Evolutionary conservation across 1,140 invertebrate genomes (phyloP).

Genomic region (Anadara kagoshimensis): DNA sequence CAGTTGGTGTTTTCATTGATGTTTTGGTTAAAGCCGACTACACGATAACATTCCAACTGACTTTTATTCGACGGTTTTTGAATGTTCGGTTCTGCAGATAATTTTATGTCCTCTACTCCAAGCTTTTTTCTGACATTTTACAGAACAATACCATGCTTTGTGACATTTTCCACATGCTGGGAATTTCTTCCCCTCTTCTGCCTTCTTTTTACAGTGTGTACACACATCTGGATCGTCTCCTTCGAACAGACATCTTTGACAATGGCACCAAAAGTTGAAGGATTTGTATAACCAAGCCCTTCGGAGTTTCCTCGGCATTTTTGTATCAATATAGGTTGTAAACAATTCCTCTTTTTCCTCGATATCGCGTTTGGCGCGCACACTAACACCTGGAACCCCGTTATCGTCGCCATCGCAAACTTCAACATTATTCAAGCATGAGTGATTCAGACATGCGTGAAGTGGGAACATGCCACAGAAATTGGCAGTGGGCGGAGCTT

Average conservation of each 20-base stretch:
- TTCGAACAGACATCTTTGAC: conserved; percentile 64
- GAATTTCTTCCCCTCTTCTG: conserved; percentile 54
- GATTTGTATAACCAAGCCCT: conserved; percentile 68
- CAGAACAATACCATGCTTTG: conserved; percentile 68
- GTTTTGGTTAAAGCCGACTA: no score
- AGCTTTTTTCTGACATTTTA: conserved; percentile 61
- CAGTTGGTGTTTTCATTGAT: no score
- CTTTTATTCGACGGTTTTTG: conserved; percentile 12
- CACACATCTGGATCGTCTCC: conserved; percentile 60
- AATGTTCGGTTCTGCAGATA: conserved; percentile 55
- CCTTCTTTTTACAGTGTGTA: conserved; percentile 57
- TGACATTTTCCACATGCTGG: conserved; percentile 64
- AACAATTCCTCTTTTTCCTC: conserved; percentile 62
- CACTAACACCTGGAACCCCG: conserved; percentile 57
- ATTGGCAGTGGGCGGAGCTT: conserved; percentile 45
- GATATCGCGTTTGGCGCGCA: conserved; percentile 58
- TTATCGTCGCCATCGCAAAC: conserved; percentile 57
- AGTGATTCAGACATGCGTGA: conserved; percentile 68
- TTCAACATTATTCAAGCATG: conserved; percentile 67
- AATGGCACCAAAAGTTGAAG: conserved; percentile 70
- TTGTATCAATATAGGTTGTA: conserved; percentile 66
- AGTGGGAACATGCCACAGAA: conserved; percentile 67
- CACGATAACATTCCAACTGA: no score
- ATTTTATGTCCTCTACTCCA: conserved; percentile 65
- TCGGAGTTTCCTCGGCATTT: conserved; percentile 56